Evolutionary conservation across 2,113 vertebrate genomes (phyloP).

Genomic region (Chloropsis cyanopogon): DNA sequence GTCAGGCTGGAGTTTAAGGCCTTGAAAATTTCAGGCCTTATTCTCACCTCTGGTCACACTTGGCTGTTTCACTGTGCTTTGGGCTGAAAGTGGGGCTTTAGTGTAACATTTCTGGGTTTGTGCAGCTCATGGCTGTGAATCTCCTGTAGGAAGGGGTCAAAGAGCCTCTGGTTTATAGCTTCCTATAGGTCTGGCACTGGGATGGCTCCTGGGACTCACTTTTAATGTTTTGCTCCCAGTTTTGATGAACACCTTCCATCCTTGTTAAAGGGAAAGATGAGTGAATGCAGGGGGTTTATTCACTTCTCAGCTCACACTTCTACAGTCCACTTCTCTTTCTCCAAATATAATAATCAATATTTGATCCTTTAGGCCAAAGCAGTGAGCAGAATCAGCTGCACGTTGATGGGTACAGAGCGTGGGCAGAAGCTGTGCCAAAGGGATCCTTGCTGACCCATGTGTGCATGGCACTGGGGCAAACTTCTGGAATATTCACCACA

Average conservation of each 20-base stretch:
- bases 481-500: not conserved
- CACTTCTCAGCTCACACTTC: not conserved
- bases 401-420: not conserved
- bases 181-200: not conserved
- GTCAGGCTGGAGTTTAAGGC: accelerated
- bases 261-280: not conserved
- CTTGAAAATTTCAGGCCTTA: not conserved
- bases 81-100: accelerated
- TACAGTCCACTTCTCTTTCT: not conserved
- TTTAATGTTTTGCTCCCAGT: accelerated
- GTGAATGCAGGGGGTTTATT: not conserved
- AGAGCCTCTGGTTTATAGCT: not conserved
- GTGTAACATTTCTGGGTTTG: not conserved
- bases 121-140: not conserved
- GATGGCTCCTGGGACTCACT: accelerated
- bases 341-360: accelerated
- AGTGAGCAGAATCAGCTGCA: not conserved
- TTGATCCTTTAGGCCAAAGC: not conserved
- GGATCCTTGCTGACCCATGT: accelerated
- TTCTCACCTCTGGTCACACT: accelerated
- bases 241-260: not conserved
- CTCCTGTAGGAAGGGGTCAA: not conserved
- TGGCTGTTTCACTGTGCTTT: not conserved
- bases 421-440: not conserved
- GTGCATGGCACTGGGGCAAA: no score